phyloP scores from a whole-genome alignment of 1,140 invertebrate genomes.

The Calephelis nemesis region DNA sequence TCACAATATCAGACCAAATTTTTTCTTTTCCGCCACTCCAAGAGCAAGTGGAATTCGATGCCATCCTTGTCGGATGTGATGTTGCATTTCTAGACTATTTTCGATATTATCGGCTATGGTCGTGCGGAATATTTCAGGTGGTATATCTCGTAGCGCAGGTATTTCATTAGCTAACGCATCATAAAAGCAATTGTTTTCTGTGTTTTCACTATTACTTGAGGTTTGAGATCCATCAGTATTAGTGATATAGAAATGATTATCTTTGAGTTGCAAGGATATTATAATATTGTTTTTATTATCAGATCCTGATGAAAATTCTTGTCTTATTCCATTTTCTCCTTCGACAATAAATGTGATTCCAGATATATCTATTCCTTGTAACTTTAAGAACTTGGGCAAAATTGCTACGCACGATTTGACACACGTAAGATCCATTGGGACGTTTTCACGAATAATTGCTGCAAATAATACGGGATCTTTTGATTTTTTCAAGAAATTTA shows the following conservation, averaged over 20 bases:
- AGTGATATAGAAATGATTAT: slow-evolving; percentile 17
- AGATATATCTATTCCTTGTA: slow-evolving; percentile 10
- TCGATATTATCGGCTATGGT: slow-evolving; percentile 14
- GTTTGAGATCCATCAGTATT: background rate
- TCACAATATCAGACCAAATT: background rate
- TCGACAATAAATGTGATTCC: slow-evolving; percentile 8
- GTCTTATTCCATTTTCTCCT: slow-evolving; percentile 7
- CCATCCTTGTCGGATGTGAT: slow-evolving; percentile 19
- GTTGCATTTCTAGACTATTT: slow-evolving; percentile 16
- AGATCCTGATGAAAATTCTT: slow-evolving; percentile 7
- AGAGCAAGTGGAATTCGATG: slow-evolving; percentile 3
- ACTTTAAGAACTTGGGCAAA: background rate
- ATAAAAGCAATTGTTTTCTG: slow-evolving; percentile 20
- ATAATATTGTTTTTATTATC: background rate
- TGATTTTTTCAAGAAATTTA: slow-evolving; percentile 20
- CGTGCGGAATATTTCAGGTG: slow-evolving; percentile 2
- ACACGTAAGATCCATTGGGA: slow-evolving; percentile 23
- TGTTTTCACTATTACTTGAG: background rate
- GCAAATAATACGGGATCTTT: slow-evolving; percentile 18
- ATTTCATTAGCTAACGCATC: slow-evolving; percentile 3
- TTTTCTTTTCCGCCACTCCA: slow-evolving; percentile 2
- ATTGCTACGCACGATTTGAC: background rate
- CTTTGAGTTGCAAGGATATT: slow-evolving; percentile 7
- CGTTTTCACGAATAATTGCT: slow-evolving; percentile 18
- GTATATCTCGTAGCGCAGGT: slow-evolving; percentile 10